Evolutionary conservation across 2,113 vertebrate species (phyloP), one percentile per base, ranked within the genome.

Genomic region (Osmerus eperlanus): DNA sequence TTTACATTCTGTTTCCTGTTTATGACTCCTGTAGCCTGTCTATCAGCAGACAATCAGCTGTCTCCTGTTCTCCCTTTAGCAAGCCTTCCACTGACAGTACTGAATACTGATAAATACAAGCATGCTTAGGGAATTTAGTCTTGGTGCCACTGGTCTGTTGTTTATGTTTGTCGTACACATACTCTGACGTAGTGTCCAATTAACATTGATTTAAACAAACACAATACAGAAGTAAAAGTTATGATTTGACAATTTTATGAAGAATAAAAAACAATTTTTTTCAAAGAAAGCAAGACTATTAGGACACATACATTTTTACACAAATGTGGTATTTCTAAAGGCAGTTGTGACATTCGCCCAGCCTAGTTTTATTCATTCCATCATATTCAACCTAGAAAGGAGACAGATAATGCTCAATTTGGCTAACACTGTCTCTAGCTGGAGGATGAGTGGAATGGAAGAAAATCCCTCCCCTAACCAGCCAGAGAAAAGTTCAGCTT

Each of bases 1-100:
- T 64, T 32, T 53, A 14, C 14, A 21, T 68, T 64, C 16, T 18
- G 32, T 29, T 70, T 72, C 73, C 62, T 78, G 52, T 29, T 52
- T 53, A 54, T 66, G 14, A 47, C 51, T 59, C 53, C 18, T 36
- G 9, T 9, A 11, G 41, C 41, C 41, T 47, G 9, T 11, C 7
- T 5, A 47, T 47, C 54, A 61, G 36, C 64, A 67, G 41, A 14
- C 29, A 55, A 65, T 62, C 75, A 72, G 47, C 25, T 62, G 56
- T 65, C 64, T 29, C 18, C 14, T 68, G 7, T 18, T 70, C 29
- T 59, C 32, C 25, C 36, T 7, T 47, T 6, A 25, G 15, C 68
- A 47, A 36, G 19, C 15, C 56, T 41, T 67, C 59, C 29, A 21
- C 29, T 41, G 29, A 59, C 41, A 47, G 41, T 47, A 12, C 41